These are phyloP conservation scores for Petrocephalus sullivani DNA, from an alignment of 2,797 vertebrate genomes.

Conservation along the genomic window DNA sequence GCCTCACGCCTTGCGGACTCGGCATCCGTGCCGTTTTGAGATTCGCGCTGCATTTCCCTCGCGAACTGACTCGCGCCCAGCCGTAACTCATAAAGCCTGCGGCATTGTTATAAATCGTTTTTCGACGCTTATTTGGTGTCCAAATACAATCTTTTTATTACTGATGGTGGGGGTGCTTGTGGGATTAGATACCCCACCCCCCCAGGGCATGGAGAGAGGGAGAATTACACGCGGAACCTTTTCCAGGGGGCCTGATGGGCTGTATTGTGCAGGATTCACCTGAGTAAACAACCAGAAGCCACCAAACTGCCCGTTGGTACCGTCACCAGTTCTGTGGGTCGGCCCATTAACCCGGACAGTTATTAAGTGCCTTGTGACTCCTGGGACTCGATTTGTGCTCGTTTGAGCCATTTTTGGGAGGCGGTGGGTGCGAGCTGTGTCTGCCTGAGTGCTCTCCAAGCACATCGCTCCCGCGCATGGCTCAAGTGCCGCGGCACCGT, in stretches of 20 bases:
- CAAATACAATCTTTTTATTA: neutral
- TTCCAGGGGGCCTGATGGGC: neutral
- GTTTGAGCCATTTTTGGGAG: neutral
- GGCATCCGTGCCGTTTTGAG: neutral
- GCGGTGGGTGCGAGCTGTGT: neutral
- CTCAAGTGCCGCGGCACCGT: neutral
- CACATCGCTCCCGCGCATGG: no score
- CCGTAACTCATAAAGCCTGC: neutral
- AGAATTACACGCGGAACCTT: constrained; percentile 21
- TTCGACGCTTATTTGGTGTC: neutral
- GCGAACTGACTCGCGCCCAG: neutral
- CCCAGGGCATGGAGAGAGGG: neutral
- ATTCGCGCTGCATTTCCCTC: neutral
- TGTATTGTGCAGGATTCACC: constrained; percentile 10
- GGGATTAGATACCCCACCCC: neutral
- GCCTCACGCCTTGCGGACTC: neutral
- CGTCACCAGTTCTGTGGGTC: neutral
- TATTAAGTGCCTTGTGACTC: neutral
- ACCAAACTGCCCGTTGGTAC: neutral
- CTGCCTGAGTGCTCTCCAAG: neutral
- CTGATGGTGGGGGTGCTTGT: neutral
- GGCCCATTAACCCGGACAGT: neutral
- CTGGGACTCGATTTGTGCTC: neutral
- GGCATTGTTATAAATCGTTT: neutral
- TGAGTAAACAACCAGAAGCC: neutral